Base-by-base conservation (phyloP, 2,797 vertebrate species). In the Sebastes nivosus region DNA sequence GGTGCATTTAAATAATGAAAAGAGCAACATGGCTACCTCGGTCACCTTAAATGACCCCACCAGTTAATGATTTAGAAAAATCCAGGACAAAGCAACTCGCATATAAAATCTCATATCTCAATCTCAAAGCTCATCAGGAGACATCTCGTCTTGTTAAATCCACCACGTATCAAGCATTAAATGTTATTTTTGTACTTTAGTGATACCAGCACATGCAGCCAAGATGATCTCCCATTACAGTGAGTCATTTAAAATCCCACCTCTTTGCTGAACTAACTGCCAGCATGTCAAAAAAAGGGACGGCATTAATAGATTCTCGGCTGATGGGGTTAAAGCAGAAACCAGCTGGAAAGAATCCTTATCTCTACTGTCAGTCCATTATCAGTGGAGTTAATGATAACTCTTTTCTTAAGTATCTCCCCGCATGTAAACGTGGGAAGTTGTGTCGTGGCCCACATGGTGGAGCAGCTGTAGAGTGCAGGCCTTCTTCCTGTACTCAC, bases 401-500 rank as follows among this genome's bases (percentile, higher is more conserved):
- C 6, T 27, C 6, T 16, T n/a, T 24, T 20, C 22, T 64, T 16
- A 6, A 3, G 12, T 22, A 32, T 8, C 27, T 32, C 18, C 16
- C 14, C 29, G 0, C 3, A 0, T 64, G 30, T 72, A 32, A 68
- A 63, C 79, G 77, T 63, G 29, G 30, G 65, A 81, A 66, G 52
- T 29, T 29, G 67, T 64, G 13, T 58, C 24, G 9, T 75, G 42
- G 64, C 38, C 5, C 16, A 46, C 22, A 57, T 25, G 59, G 2
- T 67, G 14, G 2, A 55, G 59, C 57, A 58, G 34, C 50, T 50
- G 22, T 8, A 36, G 6, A 50, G 13, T 18, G 6, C 5, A 58
- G 58, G 34, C 34, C 12, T 12, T 84, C 5, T 22, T 60, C 25
- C 68, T 46, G 69, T 82, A 90, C 90, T 91, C 72, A 91, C 90